phyloP scores from a whole-genome alignment of 35 echinoderm and acorn worm species.

The Apostichopus japonicus region DNA sequence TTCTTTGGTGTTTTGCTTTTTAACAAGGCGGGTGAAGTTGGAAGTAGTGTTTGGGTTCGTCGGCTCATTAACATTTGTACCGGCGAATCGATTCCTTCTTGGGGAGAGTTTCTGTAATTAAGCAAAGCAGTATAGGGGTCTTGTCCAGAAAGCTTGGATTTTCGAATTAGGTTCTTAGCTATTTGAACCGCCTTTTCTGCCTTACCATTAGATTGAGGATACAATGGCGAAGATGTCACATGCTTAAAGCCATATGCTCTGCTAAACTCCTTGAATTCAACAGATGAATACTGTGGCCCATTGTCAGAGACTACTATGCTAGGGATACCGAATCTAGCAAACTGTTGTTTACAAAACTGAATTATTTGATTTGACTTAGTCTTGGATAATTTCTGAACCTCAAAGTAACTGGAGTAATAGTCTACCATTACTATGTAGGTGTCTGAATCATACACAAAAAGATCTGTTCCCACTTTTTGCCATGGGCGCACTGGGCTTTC shows the following conservation, averaged over 20 bases:
- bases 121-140: slow-evolving; percentile 59
- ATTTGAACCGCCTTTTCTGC: slow-evolving; percentile 52
- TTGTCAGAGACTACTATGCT: neutral
- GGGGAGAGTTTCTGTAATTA: slow-evolving; percentile 37
- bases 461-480: no score
- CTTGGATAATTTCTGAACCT: neutral
- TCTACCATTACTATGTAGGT: slow-evolving; percentile 46
- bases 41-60: slow-evolving; percentile 23
- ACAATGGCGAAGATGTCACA: slow-evolving; percentile 29
- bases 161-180: slow-evolving; percentile 33
- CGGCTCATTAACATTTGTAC: slow-evolving; percentile 5
- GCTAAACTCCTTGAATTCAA: neutral
- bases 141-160: slow-evolving; percentile 17
- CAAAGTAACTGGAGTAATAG: slow-evolving; percentile 46
- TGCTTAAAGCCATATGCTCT: slow-evolving; percentile 46
- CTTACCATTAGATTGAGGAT: slow-evolving; percentile 47
- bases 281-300: slow-evolving; percentile 6
- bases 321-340: neutral
- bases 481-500: no score
- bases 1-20: neutral
- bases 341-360: neutral
- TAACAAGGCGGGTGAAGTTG: neutral
- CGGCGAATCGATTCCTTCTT: slow-evolving; percentile 9
- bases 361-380: neutral
- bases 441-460: neutral